Evolutionary conservation across 2,797 vertebrate genomes (phyloP), one percentile per base, ranked within the genome.

Genomic region (Carduelis carduelis): DNA sequence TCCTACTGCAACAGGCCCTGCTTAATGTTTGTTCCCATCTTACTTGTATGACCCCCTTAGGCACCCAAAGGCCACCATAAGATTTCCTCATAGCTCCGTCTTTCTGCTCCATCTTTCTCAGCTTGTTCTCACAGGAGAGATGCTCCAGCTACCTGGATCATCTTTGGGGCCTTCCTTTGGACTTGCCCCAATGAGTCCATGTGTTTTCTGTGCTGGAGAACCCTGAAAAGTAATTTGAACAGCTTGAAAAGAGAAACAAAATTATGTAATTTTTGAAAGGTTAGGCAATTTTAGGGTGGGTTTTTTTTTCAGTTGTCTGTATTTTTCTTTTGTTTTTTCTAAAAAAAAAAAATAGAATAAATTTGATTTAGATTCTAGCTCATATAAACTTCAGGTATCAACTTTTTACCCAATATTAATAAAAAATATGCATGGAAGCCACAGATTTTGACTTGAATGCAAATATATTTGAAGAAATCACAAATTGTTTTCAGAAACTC

Each of bases 81-180:
- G 11, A 8, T 39, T 68, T 69, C 11, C 20, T 43, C 0, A 0
- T 3, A 60, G 13, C 16, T 41, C 39, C 7, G 3, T 41, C n/a
- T 34, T 60, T 68, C 15, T 46, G 16, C 39, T 53, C 28, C 39
- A 30, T 8, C 9, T 61, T 69, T 46, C 39, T 68, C 28, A 53
- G 6, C 18, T 12, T 72, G 28, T 46, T 39, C 23, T n/a, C 41
- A 28, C 4, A 60, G 4, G 4, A 53, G 13, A 39, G 39, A 14
- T 21, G 8, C 28, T 68, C 13, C 39, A 39, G 7, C 6, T 15
- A 12, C 20, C 12, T 2, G 28, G 14, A 27, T 44, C 14, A 23
- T 44, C 39, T 52, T 14, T 52, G 28, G 11, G 20, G 6, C 4
- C 12, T 10, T 37, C 2, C 8, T 52, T 19, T 27, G 8, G 15